Percentiles rank a stretch among this genome's conserved stretches.
phyloP scores from a whole-genome alignment of 2,888 invertebrate genomes.

The Thecophora atra region DNA sequence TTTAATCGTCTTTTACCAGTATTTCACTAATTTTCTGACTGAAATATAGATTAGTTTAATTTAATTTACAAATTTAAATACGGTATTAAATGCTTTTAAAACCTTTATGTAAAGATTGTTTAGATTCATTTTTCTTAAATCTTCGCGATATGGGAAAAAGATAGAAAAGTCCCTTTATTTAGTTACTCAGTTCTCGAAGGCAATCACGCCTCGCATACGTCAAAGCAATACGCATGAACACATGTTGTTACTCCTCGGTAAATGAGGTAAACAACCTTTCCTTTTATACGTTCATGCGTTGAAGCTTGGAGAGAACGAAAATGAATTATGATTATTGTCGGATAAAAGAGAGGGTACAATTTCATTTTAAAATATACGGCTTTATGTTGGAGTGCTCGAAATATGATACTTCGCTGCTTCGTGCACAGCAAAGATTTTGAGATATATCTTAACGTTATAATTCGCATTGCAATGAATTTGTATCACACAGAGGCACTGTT shows the following conservation, averaged over 20 bases:
- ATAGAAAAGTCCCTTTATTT: too few species aligned
- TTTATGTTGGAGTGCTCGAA: slow-evolving; percentile 65
- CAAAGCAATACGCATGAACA: not conserved
- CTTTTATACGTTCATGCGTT: not conserved
- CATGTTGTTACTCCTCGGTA: not conserved
- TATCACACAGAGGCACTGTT: slow-evolving; percentile 11
- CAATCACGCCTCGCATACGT: not conserved
- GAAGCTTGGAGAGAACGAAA: slow-evolving; percentile 52
- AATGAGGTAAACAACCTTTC: slow-evolving; percentile 9
- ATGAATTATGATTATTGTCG: slow-evolving; percentile 67
- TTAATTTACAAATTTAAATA: too few species aligned
- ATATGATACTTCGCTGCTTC: slow-evolving; percentile 62
- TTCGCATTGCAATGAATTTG: not conserved
- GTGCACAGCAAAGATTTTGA: slow-evolving; percentile 13
- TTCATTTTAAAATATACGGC: slow-evolving; percentile 67
- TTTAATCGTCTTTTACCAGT: too few species aligned
- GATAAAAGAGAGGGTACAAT: slow-evolving; percentile 66
- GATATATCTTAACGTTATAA: slow-evolving; percentile 16
- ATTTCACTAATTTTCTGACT: too few species aligned
- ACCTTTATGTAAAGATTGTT: too few species aligned
- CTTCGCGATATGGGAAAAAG: too few species aligned
- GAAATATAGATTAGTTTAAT: too few species aligned
- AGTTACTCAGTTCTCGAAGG: too few species aligned
- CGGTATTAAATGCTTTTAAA: too few species aligned
- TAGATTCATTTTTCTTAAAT: too few species aligned